These are phyloP conservation scores for Halictus quadricinctus DNA, from an alignment of 2,888 invertebrate species.

Conservation along the genomic window DNA sequence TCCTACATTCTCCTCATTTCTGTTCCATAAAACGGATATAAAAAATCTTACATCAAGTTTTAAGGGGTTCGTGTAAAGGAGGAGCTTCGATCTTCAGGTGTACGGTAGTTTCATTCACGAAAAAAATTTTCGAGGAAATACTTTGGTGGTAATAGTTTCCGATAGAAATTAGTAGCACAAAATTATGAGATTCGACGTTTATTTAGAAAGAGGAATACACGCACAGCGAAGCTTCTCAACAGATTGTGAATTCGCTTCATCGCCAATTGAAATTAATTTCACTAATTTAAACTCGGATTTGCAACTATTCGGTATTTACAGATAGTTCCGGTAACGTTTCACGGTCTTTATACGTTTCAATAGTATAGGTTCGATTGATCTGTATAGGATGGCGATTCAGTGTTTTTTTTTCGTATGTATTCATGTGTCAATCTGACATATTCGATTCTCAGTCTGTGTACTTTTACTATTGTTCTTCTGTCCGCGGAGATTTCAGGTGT, in stretches of 20 bases:
- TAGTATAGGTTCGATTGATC: not conserved
- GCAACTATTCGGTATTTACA: not conserved
- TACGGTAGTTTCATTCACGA: not conserved
- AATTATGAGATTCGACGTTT: not conserved
- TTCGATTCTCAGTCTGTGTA: conserved; percentile 1
- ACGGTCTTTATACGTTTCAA: not conserved
- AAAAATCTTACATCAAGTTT: not conserved
- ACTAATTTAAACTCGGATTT: not conserved
- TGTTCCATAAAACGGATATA: conserved; percentile 5
- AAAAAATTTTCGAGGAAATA: no score
- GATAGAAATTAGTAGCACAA: not conserved
- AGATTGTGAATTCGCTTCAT: not conserved
- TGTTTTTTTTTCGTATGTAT: not conserved
- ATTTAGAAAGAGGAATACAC: not conserved
- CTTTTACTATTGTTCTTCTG: not conserved
- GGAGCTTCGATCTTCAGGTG: not conserved
- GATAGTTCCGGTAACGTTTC: not conserved
- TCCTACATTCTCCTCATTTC: not conserved
- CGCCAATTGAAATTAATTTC: no score
- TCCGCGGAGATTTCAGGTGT: not conserved
- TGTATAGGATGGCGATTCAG: not conserved
- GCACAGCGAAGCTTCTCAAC: no score
- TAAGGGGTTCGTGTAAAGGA: not conserved
- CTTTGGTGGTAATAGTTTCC: not conserved
- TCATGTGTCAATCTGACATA: not conserved